Base-by-base conservation (phyloP, 2,113 vertebrate species). In the Grammomys dolichurus region DNA sequence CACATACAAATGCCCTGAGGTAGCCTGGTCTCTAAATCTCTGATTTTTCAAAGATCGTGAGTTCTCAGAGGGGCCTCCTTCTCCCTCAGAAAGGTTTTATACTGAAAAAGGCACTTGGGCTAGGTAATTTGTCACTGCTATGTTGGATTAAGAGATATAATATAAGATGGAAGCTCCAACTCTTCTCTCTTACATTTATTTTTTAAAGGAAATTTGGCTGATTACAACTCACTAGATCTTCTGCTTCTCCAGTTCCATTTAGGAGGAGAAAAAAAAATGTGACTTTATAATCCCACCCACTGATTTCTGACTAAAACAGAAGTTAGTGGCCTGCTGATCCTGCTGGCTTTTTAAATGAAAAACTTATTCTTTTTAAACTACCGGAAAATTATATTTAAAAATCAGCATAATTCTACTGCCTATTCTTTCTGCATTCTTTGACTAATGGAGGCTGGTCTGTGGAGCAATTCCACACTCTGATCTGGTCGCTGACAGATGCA, bases 301-400 rank as follows among this genome's bases (percentile, higher is more conserved):
- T 98, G 98, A 98, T 98, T 98, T 98, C 98, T 98, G 98, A 98
- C 98, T 98, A 98, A 99, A 99, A 98, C 98, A 99, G 98, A 98
- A 98, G 97, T 98, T 98, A 98, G 98, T 98, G 98, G 98, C 98
- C 98, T 98, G 98, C 98, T 98, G 98, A 98, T 98, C 98, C 98
- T 87, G 98, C 98, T 98, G 98, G 97, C 97, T 98, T 98, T 98
- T 98, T 94, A 99, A 99, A 99, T 98, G 98, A 98, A 98, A 98
- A 99, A 98, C 98, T 98, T 98, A 99, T 98, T 99, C 98, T 98
- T 98, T 97, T 98, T 98, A 98, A 99, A 98, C 98, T 98, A 98
- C 98, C 98, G 98, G 98, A 98, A 98, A 99, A 99, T 99, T 98
- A 98, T 98, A 98, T 98, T 99, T 98, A 98, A 99, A 98, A 99